Evolutionary conservation across 1,140 invertebrate species (phyloP), one percentile per base, ranked within the genome.

Genomic region (Bombyx mori): DNA sequence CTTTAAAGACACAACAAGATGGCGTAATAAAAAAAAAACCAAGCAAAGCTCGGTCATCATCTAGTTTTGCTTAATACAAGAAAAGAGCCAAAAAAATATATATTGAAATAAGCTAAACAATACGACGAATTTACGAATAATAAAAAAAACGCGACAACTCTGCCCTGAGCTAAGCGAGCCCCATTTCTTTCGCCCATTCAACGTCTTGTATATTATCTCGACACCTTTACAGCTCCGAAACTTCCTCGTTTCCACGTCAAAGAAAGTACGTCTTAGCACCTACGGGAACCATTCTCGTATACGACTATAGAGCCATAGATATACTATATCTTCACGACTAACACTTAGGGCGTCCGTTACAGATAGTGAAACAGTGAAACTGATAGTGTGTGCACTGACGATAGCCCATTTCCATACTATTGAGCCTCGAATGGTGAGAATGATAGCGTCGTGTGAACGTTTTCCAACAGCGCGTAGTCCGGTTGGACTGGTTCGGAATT

Each of bases 341-440:
- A 35, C 22, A 35, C 50, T 51, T 51, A 51, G 42, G 50, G 50
- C 42, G 22, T 8, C 42, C 18, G 50, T 51, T 51, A 51, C 22
- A 51, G 50, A 51, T 8, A 35, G 50, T 35, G 50, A 51, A 51
- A 51, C 42, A 35, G 18, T 35, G 50, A 35, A 9, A 51, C 50
- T 35, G 18, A 35, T 35, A 35, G 50, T 35, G 42, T 51, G 50
- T 51, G 50, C 50, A 51, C 22, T 35, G 50, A 51, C 42, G 50
- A 51, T 51, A 9, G 50, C 22, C 50, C 26, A 51, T 51, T 51
- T 51, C 7, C 50, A 51, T 51, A 51, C 42, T 51, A 51, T 51
- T 51, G 50, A 35, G 26, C 50, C 26, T 22, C 50, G 50, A 51
- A 51, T 35, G 50, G 50, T 35, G 50, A 35, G 26, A 22, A 22